Evolutionary conservation across 1,140 invertebrate genomes (phyloP), one percentile per base, ranked within the genome.

Genomic region (Drosophila kikkawai): DNA sequence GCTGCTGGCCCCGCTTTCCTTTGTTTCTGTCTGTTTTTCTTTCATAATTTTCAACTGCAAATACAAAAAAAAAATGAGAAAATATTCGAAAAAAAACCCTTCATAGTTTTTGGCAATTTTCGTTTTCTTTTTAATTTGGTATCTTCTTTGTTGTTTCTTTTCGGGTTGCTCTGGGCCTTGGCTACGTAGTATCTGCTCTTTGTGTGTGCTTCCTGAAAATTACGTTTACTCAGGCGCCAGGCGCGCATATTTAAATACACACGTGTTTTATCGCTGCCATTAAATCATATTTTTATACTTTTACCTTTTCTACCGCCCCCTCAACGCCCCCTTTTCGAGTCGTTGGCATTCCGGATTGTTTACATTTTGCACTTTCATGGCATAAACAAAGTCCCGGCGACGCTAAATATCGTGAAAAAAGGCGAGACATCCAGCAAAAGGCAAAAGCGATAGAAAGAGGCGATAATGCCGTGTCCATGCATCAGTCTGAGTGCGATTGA

Each of bases 261-360:
- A 92, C 91, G 91, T 92, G 91, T 91, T 92, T 91, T 92, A 92
- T 92, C 91, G 83, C 91, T 80, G 81, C 83, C 90, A 92, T 91
- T 92, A 92, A 92, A 92, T 92, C 91, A 92, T 92, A 91, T 92
- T 92, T 85, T 91, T 92, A 91, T 86, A 91, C 87, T 92, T 63
- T 88, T 91, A 91, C 86, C 82, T 87, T 85, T 77, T 69, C 71
- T 26, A 44, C 68, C 64, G 48, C 55, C 47, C 36, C 17, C 7
- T 12, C 22, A 17, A 37, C 60, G 15, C 57, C 59, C 58, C 22
- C 57, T n/a, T 47, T 57, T 36, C 22, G 37, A 64, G 66, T 39
- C 79, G 70, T 73, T 82, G 76, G 91, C 75, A 86, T 83, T 91
- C 85, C 32, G 84, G 91, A 81, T 91, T 92, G 91, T 92, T 92